Conservation (phyloP, 2,797 vertebrate species). For the Atherinosoma microstoma region DNA sequence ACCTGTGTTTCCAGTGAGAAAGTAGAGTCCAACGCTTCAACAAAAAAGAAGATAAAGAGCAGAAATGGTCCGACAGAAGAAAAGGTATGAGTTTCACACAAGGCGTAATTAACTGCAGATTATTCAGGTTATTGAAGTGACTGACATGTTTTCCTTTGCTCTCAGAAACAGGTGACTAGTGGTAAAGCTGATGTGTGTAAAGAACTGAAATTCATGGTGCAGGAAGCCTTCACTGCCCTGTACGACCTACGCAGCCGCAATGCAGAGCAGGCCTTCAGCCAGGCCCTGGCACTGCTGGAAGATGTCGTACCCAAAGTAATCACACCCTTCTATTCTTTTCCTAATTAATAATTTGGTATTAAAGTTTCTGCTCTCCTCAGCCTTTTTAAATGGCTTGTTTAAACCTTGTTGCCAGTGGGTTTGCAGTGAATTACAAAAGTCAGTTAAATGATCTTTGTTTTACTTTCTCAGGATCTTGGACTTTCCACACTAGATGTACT, state of each 20-base stretch:
- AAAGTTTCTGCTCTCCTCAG: not conserved
- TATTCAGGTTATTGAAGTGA: not conserved
- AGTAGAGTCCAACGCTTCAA: not conserved
- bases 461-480: constrained; percentile 79
- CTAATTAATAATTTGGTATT: too few relatives aligned
- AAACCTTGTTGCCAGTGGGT: not conserved
- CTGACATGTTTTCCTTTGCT: not conserved
- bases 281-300: constrained; percentile 79
- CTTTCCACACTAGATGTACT: constrained; percentile 86
- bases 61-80: constrained; percentile 11
- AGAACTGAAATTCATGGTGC: constrained; percentile 74
- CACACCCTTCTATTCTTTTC: too few relatives aligned
- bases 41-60: constrained; percentile 50
- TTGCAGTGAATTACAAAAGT: not conserved
- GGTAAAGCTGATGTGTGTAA: constrained; percentile 7
- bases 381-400: not conserved
- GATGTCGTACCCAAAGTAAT: constrained; percentile 80
- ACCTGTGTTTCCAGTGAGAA: constrained; percentile 46
- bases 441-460: not conserved
- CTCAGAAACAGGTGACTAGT: not conserved
- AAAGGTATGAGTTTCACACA: constrained; percentile 29
- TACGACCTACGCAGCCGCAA: constrained; percentile 85
- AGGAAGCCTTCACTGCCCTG: constrained; percentile 81
- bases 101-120: too few relatives aligned
- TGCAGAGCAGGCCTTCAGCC: constrained; percentile 87